Evolutionary conservation across 1,140 invertebrate species (phyloP).

Genomic region (Sitodiplosis mosellana): DNA sequence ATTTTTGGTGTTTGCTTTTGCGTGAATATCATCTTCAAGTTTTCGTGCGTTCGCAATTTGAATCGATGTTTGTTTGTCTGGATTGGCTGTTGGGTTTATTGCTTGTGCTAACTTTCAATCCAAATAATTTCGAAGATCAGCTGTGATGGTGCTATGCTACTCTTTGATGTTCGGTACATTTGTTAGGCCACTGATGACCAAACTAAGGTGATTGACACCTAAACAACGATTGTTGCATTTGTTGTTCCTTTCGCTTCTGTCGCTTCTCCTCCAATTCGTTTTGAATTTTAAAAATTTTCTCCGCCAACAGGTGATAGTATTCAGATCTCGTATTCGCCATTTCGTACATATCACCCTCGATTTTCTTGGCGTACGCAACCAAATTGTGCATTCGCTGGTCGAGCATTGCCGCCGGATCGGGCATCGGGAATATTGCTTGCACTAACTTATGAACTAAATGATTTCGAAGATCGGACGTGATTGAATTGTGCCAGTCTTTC

Average conservation of each 20-base stretch:
- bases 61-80: too few species aligned
- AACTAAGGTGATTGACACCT: too few species aligned
- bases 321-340: slow-evolving; percentile 92
- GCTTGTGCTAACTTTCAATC: too few species aligned
- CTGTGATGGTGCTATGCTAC: too few species aligned
- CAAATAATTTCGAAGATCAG: too few species aligned
- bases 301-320: slow-evolving; percentile 95
- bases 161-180: too few species aligned
- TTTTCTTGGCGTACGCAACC: slow-evolving; percentile 93
- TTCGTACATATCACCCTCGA: slow-evolving; percentile 99
- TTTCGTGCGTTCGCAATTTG: too few species aligned
- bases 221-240: too few species aligned
- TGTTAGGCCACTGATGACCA: too few species aligned
- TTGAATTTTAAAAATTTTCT: slow-evolving; percentile 99
- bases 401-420: slow-evolving; percentile 79
- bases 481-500: slow-evolving; percentile 96
- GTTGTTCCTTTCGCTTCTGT: slow-evolving; percentile 75
- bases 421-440: slow-evolving; percentile 96
- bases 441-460: slow-evolving; percentile 98
- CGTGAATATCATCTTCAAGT: too few species aligned
- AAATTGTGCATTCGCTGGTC: slow-evolving; percentile 95
- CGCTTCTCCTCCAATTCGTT: slow-evolving; percentile 86
- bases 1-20: too few species aligned
- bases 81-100: too few species aligned
- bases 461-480: slow-evolving; percentile 91